Base-by-base conservation (phyloP, 2,797 vertebrate species). In the Falco biarmicus region DNA sequence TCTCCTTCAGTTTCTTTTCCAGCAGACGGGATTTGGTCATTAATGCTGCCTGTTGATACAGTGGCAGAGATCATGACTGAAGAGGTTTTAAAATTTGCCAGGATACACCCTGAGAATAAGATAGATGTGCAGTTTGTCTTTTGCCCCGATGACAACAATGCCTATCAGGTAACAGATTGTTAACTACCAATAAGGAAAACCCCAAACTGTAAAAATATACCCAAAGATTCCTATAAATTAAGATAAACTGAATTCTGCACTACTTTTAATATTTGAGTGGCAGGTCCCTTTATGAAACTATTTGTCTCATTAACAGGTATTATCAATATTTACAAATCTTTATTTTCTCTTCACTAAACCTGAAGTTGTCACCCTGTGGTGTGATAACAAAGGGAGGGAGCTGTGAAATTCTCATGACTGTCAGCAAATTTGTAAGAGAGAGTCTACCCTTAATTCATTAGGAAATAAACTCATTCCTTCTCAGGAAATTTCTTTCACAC, bases 1-100 rank as follows among this genome's bases (percentile, higher is more conserved):
- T 3, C 32, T 88, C 37, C 57, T 41, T 99, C 99, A 3, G 95
- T 99, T 91, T 96, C 98, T 54, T 99, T 99, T 69, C 99, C 99
- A 65, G 98, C 98, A 31, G 96, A 98, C 29, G 99, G 98, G 24
- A 97, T 98, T 6, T 98, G 98, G 86, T 8, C 2, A 1, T 76
- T 96, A 13, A 0, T 3, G 1, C 95, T 99, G 32, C 0, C 1
- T 10, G 89, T 91, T 50, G 8, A 8, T 5, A 70, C 51, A 13
- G 98, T 91, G 34, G 98, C 98, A 8, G 1, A 39, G 1, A 95
- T 98, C 71, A 99, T 99, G 98, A 93, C 86, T 3, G 0, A 31
- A 1, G 96, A 96, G 59, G 97, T 99, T 74, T 11, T 29, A 13
- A 0, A 9, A 4, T 99, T 99, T 92, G 96, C 97, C 32, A 15